phyloP scores from a whole-genome alignment of 1,140 invertebrate genomes.

The Tetraneura akinire region DNA sequence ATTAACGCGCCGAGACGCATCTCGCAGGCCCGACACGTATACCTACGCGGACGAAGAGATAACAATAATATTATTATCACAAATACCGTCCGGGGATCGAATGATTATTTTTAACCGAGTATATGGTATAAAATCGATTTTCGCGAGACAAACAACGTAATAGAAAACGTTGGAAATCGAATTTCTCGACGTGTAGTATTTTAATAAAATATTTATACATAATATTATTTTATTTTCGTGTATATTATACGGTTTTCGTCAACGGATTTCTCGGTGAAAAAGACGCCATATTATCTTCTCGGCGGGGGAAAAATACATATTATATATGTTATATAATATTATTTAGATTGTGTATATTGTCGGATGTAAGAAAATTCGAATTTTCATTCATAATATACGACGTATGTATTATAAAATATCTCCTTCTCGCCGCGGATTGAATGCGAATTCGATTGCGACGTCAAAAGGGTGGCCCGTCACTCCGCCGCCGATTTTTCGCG shows the following conservation, averaged over 20 bases:
- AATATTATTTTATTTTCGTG: no score
- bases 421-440: background rate
- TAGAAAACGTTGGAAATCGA: conserved; percentile 35
- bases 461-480: background rate
- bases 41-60: no score
- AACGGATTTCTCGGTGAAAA: no score
- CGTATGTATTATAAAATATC: no score
- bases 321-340: no score
- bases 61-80: conserved; percentile 44
- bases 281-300: no score
- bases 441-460: conserved; percentile 27
- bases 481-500: background rate
- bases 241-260: no score
- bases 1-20: conserved; percentile 21
- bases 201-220: no score
- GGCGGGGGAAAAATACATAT: background rate
- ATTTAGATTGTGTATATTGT: no score
- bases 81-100: background rate
- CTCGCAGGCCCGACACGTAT: conserved; percentile 34
- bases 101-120: background rate
- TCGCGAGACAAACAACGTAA: background rate
- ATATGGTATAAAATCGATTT: background rate
- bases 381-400: background rate
- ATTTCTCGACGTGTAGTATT: conserved; percentile 21
- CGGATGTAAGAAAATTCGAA: conserved; percentile 17